Evolutionary conservation across 2,888 invertebrate genomes (phyloP).

Genomic region (Agrotis clavis): DNA sequence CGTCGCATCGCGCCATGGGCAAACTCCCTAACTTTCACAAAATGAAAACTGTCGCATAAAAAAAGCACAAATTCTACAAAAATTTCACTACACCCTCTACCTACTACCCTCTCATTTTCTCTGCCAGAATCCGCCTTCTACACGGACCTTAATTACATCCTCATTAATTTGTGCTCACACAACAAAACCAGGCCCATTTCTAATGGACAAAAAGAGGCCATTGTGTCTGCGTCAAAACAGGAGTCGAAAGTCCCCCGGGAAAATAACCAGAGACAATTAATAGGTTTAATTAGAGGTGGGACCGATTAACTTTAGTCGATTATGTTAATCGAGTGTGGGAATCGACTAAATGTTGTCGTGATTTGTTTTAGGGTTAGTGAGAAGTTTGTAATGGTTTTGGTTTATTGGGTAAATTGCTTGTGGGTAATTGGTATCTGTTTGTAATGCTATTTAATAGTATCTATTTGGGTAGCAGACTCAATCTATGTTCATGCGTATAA

Average conservation of each 20-base stretch:
- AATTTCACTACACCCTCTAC: no score
- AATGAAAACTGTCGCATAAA: constrained; percentile 1
- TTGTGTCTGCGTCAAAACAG: constrained; percentile 65
- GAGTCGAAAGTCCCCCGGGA: constrained; percentile 55
- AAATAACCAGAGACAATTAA: constrained; percentile 61
- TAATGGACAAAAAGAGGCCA: constrained; percentile 62
- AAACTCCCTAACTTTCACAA: background rate
- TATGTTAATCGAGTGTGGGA: constrained; percentile 38
- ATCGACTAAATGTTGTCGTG: constrained; percentile 48
- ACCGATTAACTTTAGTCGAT: constrained; percentile 48
- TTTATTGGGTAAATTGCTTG: background rate
- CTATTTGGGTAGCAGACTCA: background rate
- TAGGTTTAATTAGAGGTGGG: constrained; percentile 55
- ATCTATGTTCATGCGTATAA: no score
- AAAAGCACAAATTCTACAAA: no score
- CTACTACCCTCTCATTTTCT: constrained; percentile 47
- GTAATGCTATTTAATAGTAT: background rate
- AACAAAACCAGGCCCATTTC: constrained; percentile 42
- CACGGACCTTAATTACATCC: constrained; percentile 59
- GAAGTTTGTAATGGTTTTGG: background rate
- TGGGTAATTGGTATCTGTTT: background rate
- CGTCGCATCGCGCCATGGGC: no score
- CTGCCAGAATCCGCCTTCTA: constrained; percentile 47
- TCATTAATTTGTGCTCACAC: constrained; percentile 61
- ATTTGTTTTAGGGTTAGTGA: constrained; percentile 41